Evolutionary conservation across 2,797 vertebrate genomes (phyloP).

Genomic region (Brachyrhaphis roseni): DNA sequence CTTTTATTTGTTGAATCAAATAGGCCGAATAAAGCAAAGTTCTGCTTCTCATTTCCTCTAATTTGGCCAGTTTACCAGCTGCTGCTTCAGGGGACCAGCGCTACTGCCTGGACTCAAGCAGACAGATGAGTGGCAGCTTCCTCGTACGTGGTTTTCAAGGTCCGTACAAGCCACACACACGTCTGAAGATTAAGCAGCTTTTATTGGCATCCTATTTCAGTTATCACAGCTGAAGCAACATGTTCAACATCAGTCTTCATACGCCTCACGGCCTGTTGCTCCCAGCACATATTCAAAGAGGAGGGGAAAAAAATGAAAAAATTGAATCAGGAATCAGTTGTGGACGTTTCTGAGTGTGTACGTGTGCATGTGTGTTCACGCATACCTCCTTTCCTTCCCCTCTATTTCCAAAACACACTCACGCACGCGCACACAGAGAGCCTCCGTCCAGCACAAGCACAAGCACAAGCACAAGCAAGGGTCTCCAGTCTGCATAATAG

Average conservation of each 20-base stretch:
- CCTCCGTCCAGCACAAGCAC: conserved; percentile 57
- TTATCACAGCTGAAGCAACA: conserved; percentile 40
- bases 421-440: conserved; percentile 25
- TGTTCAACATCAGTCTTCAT: conserved; percentile 24
- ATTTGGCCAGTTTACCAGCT: conserved; percentile 2
- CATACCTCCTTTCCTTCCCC: conserved; percentile 10
- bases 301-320: conserved; percentile 20
- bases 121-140: conserved; percentile 3
- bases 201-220: conserved; percentile 18
- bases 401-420: conserved; percentile 43
- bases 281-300: conserved; percentile 19
- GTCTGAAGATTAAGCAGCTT: conserved; percentile 9
- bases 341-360: conserved; percentile 15
- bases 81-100: background rate
- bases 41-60: conserved; percentile 8
- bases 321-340: conserved; percentile 50
- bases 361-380: conserved; percentile 8
- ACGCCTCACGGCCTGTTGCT: conserved; percentile 29
- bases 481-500: conserved; percentile 81
- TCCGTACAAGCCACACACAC: conserved; percentile 13
- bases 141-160: conserved; percentile 34
- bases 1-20: conserved; percentile 7
- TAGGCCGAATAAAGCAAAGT: background rate
- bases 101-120: background rate
- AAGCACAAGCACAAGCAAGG: conserved; percentile 59